Conservation (phyloP, 2,113 vertebrate genomes). For the Haemorhous mexicanus region DNA sequence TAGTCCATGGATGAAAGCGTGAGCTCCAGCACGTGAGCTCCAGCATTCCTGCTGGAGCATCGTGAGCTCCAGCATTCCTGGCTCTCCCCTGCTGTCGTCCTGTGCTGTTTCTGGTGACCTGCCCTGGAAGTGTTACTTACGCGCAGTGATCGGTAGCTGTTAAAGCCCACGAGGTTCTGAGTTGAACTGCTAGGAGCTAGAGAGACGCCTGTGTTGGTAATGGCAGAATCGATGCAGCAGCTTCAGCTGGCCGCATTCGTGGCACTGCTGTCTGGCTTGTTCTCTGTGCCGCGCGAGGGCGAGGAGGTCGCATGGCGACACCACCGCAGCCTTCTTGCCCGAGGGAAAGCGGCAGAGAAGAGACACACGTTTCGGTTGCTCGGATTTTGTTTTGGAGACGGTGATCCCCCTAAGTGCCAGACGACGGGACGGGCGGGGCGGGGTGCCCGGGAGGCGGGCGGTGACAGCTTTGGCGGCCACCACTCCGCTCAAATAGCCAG, state of each 20-base stretch:
- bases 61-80: accelerated
- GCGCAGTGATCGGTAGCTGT: accelerated
- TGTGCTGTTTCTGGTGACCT: neutral
- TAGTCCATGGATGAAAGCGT: neutral
- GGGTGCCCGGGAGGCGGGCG: neutral
- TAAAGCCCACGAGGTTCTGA: accelerated
- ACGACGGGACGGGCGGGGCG: neutral
- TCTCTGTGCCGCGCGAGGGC: accelerated
- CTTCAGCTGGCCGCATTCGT: accelerated
- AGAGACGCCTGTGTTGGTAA: accelerated
- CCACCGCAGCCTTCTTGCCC: accelerated
- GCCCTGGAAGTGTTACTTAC: accelerated
- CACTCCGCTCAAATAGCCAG: neutral
- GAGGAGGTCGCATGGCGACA: accelerated
- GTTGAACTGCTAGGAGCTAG: neutral
- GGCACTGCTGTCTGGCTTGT: accelerated
- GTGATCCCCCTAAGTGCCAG: neutral
- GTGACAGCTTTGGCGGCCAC: too few relatives aligned
- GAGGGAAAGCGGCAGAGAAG: accelerated
- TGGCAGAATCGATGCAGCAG: accelerated
- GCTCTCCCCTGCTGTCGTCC: accelerated
- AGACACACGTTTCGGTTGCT: accelerated
- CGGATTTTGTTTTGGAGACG: neutral
- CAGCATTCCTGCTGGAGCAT: accelerated
- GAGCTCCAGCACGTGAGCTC: accelerated